These are phyloP conservation scores for Lepetodrilus schrolli DNA, from an alignment of 2,888 invertebrate species.

Conservation along the genomic window DNA sequence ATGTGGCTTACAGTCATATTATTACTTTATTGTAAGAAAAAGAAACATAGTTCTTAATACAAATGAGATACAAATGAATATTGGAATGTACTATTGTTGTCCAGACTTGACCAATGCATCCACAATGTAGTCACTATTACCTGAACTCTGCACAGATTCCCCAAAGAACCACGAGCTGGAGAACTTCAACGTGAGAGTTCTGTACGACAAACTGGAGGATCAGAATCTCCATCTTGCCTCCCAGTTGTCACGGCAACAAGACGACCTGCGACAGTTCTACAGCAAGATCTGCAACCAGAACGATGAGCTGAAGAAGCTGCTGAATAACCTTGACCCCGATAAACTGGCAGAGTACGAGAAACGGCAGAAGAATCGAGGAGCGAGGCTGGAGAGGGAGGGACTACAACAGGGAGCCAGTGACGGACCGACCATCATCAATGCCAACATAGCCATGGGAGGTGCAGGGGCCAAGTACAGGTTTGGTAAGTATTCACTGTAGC, in stretches of 20 bases:
- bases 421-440: conserved; percentile 55
- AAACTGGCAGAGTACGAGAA: conserved; percentile 65
- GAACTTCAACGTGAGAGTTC: conserved; percentile 71
- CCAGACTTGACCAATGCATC: no score
- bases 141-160: neutral
- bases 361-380: conserved; percentile 46
- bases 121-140: no score
- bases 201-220: conserved; percentile 74
- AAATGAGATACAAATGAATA: no score
- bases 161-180: conserved; percentile 54
- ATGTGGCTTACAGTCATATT: neutral
- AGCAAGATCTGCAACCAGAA: conserved; percentile 66
- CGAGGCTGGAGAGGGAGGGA: conserved; percentile 43
- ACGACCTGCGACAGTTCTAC: conserved; percentile 71
- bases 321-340: conserved; percentile 64
- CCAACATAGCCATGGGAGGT: conserved; percentile 51
- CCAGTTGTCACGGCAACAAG: conserved; percentile 70
- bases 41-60: no score
- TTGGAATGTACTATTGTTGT: neutral
- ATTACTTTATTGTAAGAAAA: neutral
- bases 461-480: conserved; percentile 47
- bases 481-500: conserved; percentile 50
- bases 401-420: conserved; percentile 49
- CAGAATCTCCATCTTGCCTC: conserved; percentile 74
- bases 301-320: conserved; percentile 65